Conservation (phyloP, 2,113 vertebrate genomes). For the Cheirogaleus medius region DNA sequence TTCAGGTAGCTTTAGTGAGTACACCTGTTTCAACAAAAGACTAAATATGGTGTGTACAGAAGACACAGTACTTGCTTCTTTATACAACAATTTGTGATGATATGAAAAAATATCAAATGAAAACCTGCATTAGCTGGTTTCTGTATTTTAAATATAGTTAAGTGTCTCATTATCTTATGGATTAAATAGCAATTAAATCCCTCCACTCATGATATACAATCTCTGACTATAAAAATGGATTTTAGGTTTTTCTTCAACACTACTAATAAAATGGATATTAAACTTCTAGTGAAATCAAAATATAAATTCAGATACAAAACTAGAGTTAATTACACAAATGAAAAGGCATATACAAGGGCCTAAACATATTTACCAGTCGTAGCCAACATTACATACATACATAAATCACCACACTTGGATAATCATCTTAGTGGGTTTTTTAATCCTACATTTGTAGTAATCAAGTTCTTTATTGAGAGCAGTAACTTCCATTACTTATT, state of each 20-base stretch:
- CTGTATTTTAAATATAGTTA: neutral
- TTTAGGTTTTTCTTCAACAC: neutral
- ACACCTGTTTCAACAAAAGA: neutral
- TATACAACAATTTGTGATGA: neutral
- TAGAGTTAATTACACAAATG: neutral
- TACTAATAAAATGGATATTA: neutral
- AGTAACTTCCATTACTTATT: neutral
- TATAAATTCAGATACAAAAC: conserved; percentile 20
- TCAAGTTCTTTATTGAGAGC: neutral
- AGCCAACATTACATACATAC: neutral
- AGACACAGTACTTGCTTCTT: neutral
- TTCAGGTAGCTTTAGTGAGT: neutral
- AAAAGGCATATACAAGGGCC: neutral
- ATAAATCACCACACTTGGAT: neutral
- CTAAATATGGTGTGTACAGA: accelerated
- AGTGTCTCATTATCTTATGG: neutral
- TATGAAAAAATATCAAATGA: neutral
- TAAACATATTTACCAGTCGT: neutral
- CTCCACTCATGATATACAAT: neutral
- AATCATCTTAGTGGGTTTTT: neutral
- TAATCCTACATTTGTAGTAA: neutral
- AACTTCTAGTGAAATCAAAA: conserved; percentile 9
- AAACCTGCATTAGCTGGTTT: neutral
- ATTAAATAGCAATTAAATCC: neutral
- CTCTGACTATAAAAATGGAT: neutral